Evolutionary conservation across 2,113 vertebrate species (phyloP), one percentile per base, ranked within the genome.

Genomic region (Grallaria varia): DNA sequence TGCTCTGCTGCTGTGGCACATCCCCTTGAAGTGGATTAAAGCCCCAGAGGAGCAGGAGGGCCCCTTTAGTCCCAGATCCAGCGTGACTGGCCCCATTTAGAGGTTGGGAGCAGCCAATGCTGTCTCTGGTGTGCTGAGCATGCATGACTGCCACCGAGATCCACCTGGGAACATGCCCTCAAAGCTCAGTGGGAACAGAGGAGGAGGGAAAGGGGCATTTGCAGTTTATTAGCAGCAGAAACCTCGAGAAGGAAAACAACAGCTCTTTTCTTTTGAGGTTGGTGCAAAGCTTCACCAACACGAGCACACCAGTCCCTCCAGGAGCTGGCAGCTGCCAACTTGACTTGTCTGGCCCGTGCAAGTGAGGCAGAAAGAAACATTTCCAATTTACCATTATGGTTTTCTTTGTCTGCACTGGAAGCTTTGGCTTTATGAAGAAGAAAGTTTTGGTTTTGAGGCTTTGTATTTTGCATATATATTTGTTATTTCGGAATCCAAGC

Each of bases 1-100:
- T 30, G 45, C 72, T 85, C 83, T 91, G 71, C 81, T 85, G 42
- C 86, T 66, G 75, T 69, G 73, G 47, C 88, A 63, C 31, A 8
- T 60, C 42, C 67, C 2, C 0, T 12, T 72, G 62, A 20, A 56
- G 79, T 37, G 72, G 31, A 56, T 87, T 15, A 37, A 84, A 21
- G 12, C 47, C 0, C 0, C 67, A 42, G 73, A 59, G 89, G 52
- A 64, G 2, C 39, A 2, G 4, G 12, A 50, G 63, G 50, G 64
- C 20, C 72, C 52, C 53, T 42, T 42, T n/a, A 49, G 40, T 42
- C 78, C 60, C 74, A 49, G 53, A 53, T 49, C 28, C 14, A 3
- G 40, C 1, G 1, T 75, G 88, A 71, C 83, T 8, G 5, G 45
- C 42, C 71, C 2, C 53, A 6, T 73, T 79, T 23, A 5, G 74